phyloP scores from a whole-genome alignment of 2,797 vertebrate species.

The Botia almorhae region DNA sequence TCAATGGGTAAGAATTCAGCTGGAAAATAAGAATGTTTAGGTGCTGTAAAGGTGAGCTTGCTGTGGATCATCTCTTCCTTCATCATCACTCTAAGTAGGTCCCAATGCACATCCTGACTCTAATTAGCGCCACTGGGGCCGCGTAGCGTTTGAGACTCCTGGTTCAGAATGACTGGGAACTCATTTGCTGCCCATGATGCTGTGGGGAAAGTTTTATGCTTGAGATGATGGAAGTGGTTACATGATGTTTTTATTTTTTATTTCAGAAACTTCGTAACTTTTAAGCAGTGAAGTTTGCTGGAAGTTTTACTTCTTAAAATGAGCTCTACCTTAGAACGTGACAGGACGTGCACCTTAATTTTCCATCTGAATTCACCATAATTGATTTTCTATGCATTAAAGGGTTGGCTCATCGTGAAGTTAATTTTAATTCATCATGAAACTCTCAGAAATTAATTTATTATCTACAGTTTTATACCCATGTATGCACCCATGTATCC shows the following conservation, averaged over 20 bases:
- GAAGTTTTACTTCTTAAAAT: constrained; percentile 34
- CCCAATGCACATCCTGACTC: constrained; percentile 30
- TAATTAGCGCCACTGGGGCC: constrained; percentile 43
- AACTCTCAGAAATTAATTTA: constrained; percentile 35
- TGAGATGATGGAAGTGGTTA: constrained; percentile 2
- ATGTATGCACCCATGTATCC: too few relatives aligned
- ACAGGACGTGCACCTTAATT: constrained; percentile 41
- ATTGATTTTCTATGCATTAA: constrained; percentile 48
- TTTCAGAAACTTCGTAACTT: constrained; percentile 12
- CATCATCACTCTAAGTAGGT: constrained; percentile 47
- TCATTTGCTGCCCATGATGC: constrained; percentile 23
- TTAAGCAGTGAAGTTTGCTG: background rate
- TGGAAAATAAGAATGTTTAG: constrained; percentile 40
- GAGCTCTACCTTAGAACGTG: background rate
- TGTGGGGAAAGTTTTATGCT: constrained; percentile 12
- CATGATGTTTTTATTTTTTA: constrained; percentile 1
- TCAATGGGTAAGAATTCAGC: constrained; percentile 36
- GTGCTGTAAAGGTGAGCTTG: constrained; percentile 33
- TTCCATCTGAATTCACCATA: constrained; percentile 51
- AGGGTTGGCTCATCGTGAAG: constrained; percentile 19
- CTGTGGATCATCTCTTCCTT: constrained; percentile 33
- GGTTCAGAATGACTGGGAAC: constrained; percentile 22
- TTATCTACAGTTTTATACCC: constrained; percentile 14
- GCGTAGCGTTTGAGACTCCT: constrained; percentile 20
- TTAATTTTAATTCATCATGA: constrained; percentile 47